A percentile compares a stretch with the other conserved stretches of the same genome.
phyloP scores from a whole-genome alignment of 30 jellyfish, hydroid and myxozoan species.

The Sanderia malayensis region DNA sequence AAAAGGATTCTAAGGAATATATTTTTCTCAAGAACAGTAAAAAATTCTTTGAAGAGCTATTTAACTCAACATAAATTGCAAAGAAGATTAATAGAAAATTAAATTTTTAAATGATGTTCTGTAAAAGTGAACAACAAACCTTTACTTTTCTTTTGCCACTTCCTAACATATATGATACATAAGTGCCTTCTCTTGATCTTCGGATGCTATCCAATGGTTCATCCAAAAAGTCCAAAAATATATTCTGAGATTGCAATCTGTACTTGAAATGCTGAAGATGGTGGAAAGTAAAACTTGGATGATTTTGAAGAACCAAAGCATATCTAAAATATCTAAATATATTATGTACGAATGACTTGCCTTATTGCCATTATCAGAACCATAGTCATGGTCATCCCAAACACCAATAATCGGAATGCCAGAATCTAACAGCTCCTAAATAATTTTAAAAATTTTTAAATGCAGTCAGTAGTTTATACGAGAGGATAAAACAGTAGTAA shows the following conservation, averaged over 20 bases:
- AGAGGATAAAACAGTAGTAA: too few relatives aligned
- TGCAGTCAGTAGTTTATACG: too few relatives aligned
- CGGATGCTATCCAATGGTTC: constrained; percentile 84
- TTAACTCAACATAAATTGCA: too few relatives aligned
- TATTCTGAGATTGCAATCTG: constrained; percentile 65
- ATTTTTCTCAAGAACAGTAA: too few relatives aligned
- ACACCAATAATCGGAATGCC: constrained; percentile 79
- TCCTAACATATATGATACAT: constrained; percentile 74
- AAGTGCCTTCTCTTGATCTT: constrained; percentile 76
- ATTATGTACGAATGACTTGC: too few relatives aligned
- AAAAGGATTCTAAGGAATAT: too few relatives aligned
- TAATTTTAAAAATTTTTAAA: too few relatives aligned
- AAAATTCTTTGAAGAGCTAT: too few relatives aligned
- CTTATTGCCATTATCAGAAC: constrained; percentile 89
- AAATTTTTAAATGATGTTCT: too few relatives aligned
- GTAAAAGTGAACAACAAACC: too few relatives aligned
- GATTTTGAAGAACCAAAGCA: neutral
- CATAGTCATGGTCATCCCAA: constrained; percentile 99
- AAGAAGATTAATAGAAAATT: too few relatives aligned
- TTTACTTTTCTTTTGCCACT: constrained; percentile 61
- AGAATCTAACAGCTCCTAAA: constrained; percentile 54
- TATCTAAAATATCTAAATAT: neutral
- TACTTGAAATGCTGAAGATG: constrained; percentile 65
- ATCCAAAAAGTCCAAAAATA: constrained; percentile 80
- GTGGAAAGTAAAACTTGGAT: too few relatives aligned